Base-by-base conservation (phyloP, 2,888 invertebrate genomes). In the Neoascia interrupta region DNA sequence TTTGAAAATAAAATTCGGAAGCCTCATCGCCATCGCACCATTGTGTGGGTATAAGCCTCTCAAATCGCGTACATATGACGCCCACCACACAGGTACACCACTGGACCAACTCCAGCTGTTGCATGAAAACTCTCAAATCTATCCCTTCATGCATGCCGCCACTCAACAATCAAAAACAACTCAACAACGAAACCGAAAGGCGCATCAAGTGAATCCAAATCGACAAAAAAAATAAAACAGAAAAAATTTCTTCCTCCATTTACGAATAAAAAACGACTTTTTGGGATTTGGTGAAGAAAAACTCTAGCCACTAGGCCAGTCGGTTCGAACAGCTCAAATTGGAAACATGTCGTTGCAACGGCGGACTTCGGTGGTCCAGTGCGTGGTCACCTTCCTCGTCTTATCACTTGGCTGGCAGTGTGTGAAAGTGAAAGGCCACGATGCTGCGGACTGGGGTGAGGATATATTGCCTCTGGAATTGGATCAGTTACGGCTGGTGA, bases 401-500 rank as follows among this genome's bases (percentile, higher is more conserved):
- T 47, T 72, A 60, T 47, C 53, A 16, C 31, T 64, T 13, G 34
- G 64, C 31, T 18, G 49, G 43, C 49, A 43, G 28, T 54, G 72
- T 53, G 72, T 31, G 76, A 76, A 76, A 76, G 76, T 76, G 66
- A 76, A 76, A 72, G 76, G 76, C 21, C 26, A 28, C 28, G 76
- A 34, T 28, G 63, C 26, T 11, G 51, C 6, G 16, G 13, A 41
- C 34, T 11, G n/a, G 19, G 43, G 23, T 26, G 19, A 26, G 49
- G 34, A 26, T 53, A 39, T 41, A 58, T 61, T 60, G 13, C 28
- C 76, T 21, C 51, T 60, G 60, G 64, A 72, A 66, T 54, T 76
- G 76, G 76, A 76, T 76, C 76, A 66, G 61, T 68, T 79, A 37
- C 73, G 56, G 56, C 23, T 68, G 61, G 60, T 49, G 41, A 85